phyloP scores from a whole-genome alignment of 1,140 invertebrate genomes.

The Sinonovacula constricta region DNA sequence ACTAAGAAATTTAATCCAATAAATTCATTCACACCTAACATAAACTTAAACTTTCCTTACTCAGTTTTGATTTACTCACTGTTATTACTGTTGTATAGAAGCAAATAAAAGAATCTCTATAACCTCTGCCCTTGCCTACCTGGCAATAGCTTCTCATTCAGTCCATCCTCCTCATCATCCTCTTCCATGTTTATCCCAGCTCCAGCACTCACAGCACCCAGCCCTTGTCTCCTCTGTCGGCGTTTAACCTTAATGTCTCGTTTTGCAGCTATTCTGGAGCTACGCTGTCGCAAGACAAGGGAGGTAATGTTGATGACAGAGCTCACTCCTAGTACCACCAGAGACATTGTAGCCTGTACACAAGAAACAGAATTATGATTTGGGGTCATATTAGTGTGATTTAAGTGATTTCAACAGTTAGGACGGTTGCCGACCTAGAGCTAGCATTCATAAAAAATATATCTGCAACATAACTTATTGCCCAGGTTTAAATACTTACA shows the following conservation, averaged over 20 bases:
- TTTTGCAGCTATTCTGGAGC: constrained; percentile 74
- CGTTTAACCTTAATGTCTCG: not conserved
- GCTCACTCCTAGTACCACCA: constrained; percentile 58
- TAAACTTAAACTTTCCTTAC: no score
- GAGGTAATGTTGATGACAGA: constrained; percentile 83
- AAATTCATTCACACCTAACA: no score
- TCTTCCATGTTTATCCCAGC: not conserved
- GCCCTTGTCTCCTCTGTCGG: not conserved
- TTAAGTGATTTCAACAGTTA: no score
- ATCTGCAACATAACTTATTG: no score
- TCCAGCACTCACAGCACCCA: not conserved
- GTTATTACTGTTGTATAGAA: not conserved
- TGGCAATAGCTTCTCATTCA: constrained; percentile 9
- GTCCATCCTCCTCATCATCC: constrained; percentile 14
- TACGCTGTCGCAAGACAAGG: constrained; percentile 87
- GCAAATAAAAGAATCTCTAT: no score
- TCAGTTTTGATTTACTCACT: no score
- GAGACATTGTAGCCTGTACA: constrained; percentile 67
- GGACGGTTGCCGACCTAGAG: no score
- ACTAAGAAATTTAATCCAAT: no score
- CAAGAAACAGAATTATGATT: no score
- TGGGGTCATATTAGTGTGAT: no score
- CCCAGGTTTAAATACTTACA: no score
- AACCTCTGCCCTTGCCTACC: not conserved
- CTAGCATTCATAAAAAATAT: no score